Evolutionary conservation across 2,797 vertebrate species (phyloP).

Genomic region (Adrianichthys oophorus): DNA sequence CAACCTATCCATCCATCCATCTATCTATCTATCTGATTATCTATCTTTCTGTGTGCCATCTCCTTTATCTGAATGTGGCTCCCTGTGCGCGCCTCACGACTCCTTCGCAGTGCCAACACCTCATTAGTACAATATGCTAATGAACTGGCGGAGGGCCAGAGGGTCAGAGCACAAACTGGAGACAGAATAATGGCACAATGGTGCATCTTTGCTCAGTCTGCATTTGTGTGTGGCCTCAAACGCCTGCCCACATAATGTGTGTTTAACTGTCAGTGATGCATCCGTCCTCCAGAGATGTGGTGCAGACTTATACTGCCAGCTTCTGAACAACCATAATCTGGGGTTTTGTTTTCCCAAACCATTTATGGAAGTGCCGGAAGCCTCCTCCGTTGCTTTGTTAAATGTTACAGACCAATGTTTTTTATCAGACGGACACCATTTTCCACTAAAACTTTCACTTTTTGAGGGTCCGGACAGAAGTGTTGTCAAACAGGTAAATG

Average conservation of each 20-base stretch:
- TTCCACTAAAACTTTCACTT: background rate
- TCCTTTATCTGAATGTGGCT: conserved; percentile 53
- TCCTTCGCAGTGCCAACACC: conserved; percentile 74
- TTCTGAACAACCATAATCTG: conserved; percentile 15
- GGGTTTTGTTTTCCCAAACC: too few species aligned
- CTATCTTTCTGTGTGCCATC: conserved; percentile 25
- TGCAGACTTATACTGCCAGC: conserved; percentile 8
- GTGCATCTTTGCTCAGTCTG: conserved; percentile 41
- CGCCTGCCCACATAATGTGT: conserved; percentile 22
- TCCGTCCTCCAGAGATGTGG: background rate
- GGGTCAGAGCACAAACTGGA: conserved; percentile 78
- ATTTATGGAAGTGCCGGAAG: too few species aligned
- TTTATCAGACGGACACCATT: conserved; percentile 15
- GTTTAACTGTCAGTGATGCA: conserved; percentile 31
- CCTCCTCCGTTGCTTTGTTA: too few species aligned
- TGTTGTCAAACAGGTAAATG: conserved; percentile 19
- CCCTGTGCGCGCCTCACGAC: conserved; percentile 53
- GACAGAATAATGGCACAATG: conserved; percentile 69
- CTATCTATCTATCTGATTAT: conserved; percentile 16
- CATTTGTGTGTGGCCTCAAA: conserved; percentile 11
- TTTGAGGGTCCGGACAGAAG: background rate
- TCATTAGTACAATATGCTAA: conserved; percentile 86
- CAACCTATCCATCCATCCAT: conserved; percentile 28
- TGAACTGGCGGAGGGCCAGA: conserved; percentile 78
- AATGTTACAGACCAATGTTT: background rate